A percentile compares a stretch with the other conserved stretches of the same genome.
Conservation (phyloP, 1,140 invertebrate species). For the Drosophila sp. region DNA sequence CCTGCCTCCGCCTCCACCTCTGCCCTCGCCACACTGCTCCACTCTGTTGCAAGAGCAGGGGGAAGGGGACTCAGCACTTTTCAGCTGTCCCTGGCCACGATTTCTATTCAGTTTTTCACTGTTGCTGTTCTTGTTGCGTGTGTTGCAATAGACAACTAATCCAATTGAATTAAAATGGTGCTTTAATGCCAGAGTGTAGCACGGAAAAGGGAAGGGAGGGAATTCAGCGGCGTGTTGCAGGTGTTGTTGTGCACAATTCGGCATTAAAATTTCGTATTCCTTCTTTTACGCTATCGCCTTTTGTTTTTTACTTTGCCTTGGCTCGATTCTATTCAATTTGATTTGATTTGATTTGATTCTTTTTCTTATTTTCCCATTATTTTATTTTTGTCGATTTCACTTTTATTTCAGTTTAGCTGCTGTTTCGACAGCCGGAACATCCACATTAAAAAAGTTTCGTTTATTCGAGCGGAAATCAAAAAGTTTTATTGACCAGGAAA, state of each 20-base stretch:
- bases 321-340: slow-evolving; percentile 58
- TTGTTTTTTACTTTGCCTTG: slow-evolving; percentile 44
- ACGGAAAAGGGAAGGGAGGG: slow-evolving; percentile 13
- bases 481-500: slow-evolving; percentile 77
- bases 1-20: no score
- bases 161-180: slow-evolving; percentile 77
- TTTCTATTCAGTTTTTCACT: slow-evolving; percentile 22
- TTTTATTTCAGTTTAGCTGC: slow-evolving; percentile 29
- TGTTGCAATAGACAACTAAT: slow-evolving; percentile 63
- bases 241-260: slow-evolving; percentile 50
- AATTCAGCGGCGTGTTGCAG: slow-evolving; percentile 9
- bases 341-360: slow-evolving; percentile 57
- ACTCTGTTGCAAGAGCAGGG: no score
- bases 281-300: neutral
- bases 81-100: slow-evolving; percentile 45
- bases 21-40: no score
- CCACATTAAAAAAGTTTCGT: slow-evolving; percentile 78
- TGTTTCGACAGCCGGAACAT: slow-evolving; percentile 54
- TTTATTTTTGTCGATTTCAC: slow-evolving; percentile 34
- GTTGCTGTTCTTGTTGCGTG: slow-evolving; percentile 10
- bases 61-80: neutral
- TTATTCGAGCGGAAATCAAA: slow-evolving; percentile 79
- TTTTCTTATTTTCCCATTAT: slow-evolving; percentile 22
- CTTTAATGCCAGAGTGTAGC: slow-evolving; percentile 45
- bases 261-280: slow-evolving; percentile 68